Base-by-base conservation (phyloP, 2,888 invertebrate species). In the Cenopis cana region DNA sequence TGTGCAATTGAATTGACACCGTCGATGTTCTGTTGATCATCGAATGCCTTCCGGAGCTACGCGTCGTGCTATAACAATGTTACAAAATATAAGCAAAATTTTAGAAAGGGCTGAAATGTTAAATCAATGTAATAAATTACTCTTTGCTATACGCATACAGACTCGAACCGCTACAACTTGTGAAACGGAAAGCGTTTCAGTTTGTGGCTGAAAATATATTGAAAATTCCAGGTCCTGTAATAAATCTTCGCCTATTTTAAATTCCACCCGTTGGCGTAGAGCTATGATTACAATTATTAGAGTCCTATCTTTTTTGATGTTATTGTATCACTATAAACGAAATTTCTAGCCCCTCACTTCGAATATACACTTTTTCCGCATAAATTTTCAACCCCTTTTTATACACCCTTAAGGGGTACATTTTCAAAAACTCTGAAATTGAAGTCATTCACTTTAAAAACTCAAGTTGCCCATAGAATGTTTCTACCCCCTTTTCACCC, bases 201-300 rank as follows among this genome's bases (percentile, higher is more conserved):
- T 52, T n/a, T 54, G 52, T 33, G 38, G 9, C 38, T 38, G 14
- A 41, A 62, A 38, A 57, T 41, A 64, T 59, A 52, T 52, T 52
- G 6, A 56, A 46, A 49, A 69, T 69, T 49, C 49, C 69, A 59
- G 64, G 33, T 69, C 24, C 52, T 29, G 9, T 54, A 59, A 54
- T 64, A 64, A 38, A 52, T 64, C 38, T 69, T 60, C 60, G 66
- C 36, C 49, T 61, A 66, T 61, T 67, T 71, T 67, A 11, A 52
- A 71, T 61, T 61, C 49, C 61, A 41, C 59, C 46, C 20, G 52
- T 41, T 59, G 57, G 68, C 17, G 29, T 24, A 59, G 69, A 69
- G 50, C 65, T 69, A 69, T 69, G 38, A 54, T 41, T 33, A 65
- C 52, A 65, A 59, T 69, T 65, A 65, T 52, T 65, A 64, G 57